phyloP scores from a whole-genome alignment of 1,140 invertebrate species.

The Solenopsis invicta region DNA sequence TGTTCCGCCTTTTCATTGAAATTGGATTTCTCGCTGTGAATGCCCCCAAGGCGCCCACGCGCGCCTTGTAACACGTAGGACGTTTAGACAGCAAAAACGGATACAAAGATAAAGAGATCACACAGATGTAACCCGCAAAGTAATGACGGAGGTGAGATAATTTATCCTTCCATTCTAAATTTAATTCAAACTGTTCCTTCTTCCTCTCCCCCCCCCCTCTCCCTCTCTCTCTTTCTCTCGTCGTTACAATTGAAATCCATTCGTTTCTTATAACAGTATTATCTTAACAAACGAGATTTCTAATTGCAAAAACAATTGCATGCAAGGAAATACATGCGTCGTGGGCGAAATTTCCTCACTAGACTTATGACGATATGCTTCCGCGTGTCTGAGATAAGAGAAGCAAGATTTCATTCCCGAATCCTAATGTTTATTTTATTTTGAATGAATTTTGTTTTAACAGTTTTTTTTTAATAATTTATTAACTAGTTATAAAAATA shows the following conservation, averaged over 20 bases:
- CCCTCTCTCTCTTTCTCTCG: neutral
- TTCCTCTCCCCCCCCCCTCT: neutral
- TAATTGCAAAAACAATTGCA: constrained; percentile 13
- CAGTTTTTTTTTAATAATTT: neutral
- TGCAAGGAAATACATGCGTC: neutral
- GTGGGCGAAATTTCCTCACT: neutral
- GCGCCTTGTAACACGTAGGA: constrained; percentile 5
- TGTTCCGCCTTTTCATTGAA: constrained; percentile 69
- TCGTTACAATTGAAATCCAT: constrained; percentile 25
- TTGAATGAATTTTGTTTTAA: neutral
- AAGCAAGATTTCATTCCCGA: neutral
- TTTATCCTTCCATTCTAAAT: constrained; percentile 31
- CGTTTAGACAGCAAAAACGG: constrained; percentile 43
- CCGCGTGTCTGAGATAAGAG: neutral
- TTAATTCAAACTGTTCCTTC: constrained; percentile 6
- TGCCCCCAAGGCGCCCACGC: constrained; percentile 32
- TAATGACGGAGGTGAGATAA: constrained; percentile 45
- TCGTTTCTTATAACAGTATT: constrained; percentile 20
- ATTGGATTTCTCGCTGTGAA: constrained; percentile 64
- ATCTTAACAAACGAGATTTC: constrained; percentile 14
- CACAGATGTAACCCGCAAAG: constrained; percentile 21
- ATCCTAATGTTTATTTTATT: constrained; percentile 9
- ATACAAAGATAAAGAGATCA: constrained; percentile 45
- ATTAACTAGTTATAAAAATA: neutral
- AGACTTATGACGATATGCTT: neutral